phyloP scores from a whole-genome alignment of 2,797 vertebrate species.

The Lagorchestes hirsutus region DNA sequence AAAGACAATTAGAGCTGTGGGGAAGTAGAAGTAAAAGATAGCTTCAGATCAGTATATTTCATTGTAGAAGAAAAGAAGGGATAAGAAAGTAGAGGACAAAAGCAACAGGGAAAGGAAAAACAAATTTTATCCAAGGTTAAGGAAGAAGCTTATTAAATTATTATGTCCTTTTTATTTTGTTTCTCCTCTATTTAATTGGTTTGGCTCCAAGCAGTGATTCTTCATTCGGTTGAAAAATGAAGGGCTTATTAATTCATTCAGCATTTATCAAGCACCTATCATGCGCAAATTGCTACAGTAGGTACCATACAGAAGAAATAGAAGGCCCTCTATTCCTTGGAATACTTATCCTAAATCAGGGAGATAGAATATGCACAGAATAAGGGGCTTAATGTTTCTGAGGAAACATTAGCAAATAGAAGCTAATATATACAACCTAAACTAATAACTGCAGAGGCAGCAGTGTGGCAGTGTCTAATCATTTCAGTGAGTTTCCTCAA shows the following conservation, averaged over 20 bases:
- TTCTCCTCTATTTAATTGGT: constrained; percentile 24
- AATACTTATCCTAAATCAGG: not conserved
- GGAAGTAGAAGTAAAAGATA: constrained; percentile 45
- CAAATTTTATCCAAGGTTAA: constrained; percentile 39
- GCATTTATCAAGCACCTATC: not conserved
- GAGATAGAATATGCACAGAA: not conserved
- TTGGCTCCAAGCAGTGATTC: constrained; percentile 39
- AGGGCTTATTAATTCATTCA: not conserved
- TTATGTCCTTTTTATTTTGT: constrained; percentile 27
- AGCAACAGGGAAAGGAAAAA: constrained; percentile 40
- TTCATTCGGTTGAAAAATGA: constrained; percentile 4
- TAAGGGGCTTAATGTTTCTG: not conserved
- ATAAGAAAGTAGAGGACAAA: not conserved
- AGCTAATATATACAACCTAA: not conserved
- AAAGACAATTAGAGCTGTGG: constrained; percentile 17
- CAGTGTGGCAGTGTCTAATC: not conserved
- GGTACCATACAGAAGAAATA: constrained; percentile 6
- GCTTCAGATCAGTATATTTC: constrained; percentile 52
- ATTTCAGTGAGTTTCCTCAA: not conserved
- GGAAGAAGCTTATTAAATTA: constrained; percentile 20
- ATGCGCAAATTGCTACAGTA: not conserved
- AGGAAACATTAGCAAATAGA: constrained; percentile 29
- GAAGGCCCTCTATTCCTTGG: not conserved
- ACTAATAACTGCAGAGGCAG: not conserved
- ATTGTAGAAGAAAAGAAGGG: not conserved